Conservation (phyloP, 2,888 invertebrate species). For the Coecobrya sp. region DNA sequence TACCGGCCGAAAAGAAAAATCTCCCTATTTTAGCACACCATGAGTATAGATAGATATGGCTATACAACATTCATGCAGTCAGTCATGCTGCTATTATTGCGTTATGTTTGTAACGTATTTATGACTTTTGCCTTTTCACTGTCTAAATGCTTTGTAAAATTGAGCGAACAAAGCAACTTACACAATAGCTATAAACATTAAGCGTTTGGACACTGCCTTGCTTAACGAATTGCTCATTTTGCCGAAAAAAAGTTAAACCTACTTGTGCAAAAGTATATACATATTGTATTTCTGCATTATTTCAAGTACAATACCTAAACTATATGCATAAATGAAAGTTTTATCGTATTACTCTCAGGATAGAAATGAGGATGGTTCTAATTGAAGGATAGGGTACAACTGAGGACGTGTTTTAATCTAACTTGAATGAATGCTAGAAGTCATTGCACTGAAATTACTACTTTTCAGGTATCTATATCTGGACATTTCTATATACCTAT, state of each 20-base stretch:
- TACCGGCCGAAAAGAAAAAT: neutral
- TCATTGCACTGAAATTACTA: constrained; percentile 54
- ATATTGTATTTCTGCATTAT: neutral
- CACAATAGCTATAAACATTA: neutral
- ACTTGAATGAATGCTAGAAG: constrained; percentile 39
- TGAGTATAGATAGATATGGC: neutral
- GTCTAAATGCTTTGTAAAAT: neutral
- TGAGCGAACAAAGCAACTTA: constrained; percentile 2
- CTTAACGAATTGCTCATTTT: constrained; percentile 54
- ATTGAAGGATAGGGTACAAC: constrained; percentile 58
- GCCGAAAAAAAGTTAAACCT: neutral
- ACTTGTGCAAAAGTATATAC: neutral
- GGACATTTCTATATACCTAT: neutral
- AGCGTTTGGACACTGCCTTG: neutral
- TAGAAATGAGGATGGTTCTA: constrained; percentile 47
- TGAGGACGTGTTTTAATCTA: constrained; percentile 45
- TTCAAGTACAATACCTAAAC: neutral
- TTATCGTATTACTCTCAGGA: constrained; percentile 4
- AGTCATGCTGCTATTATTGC: constrained; percentile 7
- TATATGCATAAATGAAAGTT: neutral
- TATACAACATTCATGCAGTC: neutral
- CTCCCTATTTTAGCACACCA: neutral
- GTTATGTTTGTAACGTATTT: constrained; percentile 26
- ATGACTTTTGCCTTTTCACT: constrained; percentile 27
- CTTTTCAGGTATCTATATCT: constrained; percentile 21